These are phyloP conservation scores for Chloromyia formosa DNA, from an alignment of 2,888 invertebrate species.

Conservation along the genomic window DNA sequence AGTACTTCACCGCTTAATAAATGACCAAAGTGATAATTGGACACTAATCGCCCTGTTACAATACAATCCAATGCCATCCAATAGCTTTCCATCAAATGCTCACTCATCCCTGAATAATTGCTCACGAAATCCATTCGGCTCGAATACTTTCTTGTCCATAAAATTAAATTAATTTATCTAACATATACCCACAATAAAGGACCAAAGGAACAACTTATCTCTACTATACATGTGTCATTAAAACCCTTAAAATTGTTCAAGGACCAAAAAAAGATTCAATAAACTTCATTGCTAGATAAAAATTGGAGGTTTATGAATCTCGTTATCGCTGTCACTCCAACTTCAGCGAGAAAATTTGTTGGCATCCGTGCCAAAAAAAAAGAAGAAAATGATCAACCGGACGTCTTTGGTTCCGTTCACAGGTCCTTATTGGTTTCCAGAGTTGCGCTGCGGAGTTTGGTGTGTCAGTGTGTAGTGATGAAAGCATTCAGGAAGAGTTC, in stretches of 20 bases:
- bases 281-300: neutral
- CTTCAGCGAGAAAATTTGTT: neutral
- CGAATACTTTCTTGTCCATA: too few relatives aligned
- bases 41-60: too few relatives aligned
- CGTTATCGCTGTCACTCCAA: neutral
- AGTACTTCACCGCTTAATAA: too few relatives aligned
- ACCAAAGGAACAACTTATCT: too few relatives aligned
- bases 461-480: neutral
- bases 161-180: too few relatives aligned
- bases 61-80: too few relatives aligned
- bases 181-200: too few relatives aligned
- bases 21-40: too few relatives aligned
- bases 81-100: too few relatives aligned
- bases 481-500: neutral
- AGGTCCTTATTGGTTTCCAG: neutral
- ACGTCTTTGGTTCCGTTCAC: neutral
- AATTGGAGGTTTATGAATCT: neutral
- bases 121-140: too few relatives aligned
- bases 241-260: neutral
- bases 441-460: neutral
- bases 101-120: too few relatives aligned
- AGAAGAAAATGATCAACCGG: neutral
- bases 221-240: neutral
- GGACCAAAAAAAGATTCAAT: constrained; percentile 2
- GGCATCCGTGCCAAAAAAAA: constrained; percentile 1